Base-by-base conservation (phyloP, 2,113 vertebrate species). In the Diadophis punctatus region DNA sequence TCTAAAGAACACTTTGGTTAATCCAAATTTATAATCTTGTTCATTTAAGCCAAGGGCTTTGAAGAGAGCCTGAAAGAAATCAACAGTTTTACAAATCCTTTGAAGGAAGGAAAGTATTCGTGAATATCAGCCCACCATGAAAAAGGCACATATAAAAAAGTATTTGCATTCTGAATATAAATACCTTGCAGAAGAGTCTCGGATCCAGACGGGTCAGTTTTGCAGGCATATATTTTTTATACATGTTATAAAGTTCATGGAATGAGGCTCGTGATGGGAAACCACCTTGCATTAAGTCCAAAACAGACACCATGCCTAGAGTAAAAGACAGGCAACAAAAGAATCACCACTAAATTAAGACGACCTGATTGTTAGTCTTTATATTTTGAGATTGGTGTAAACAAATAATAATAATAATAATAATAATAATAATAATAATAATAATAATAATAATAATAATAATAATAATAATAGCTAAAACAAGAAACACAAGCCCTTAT, bases 231-330 rank as follows among this genome's bases (percentile, higher is more conserved):
- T 99, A 99, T 92, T 99, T 98, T 96, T 99, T 98, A 96, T 99
- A 99, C 99, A 99, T 99, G 95, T 99, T 99, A 97, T 99, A 99
- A 3, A 99, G 98, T n/a, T 99, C 99, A 8, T 99, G 99, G 97
- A 99, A 99, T 0, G 99, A 98, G 49, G 99, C 99, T 91, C 99
- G 97, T 22, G 99, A 99, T 0, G 99, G 99, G 95, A 99, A 99
- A 20, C 99, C 99, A 10, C 99, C 99, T 96, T 99, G 99, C 99
- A 99, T 99, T 95, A 99, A 96, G 96, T 99, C 99, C 98, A 99
- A 96, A 53, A 99, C 99, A 0, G 99, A 99, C 91, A 99, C 99
- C 99, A 99, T 99, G 3, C 99, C 99, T 99, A 93, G 20, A 94
- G 90, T 87, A 87, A 92, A 0, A 93, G 91, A 93, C 46, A 95